Evolutionary conservation across 1,140 invertebrate species (phyloP).

Genomic region (Laodelphax striatellus): DNA sequence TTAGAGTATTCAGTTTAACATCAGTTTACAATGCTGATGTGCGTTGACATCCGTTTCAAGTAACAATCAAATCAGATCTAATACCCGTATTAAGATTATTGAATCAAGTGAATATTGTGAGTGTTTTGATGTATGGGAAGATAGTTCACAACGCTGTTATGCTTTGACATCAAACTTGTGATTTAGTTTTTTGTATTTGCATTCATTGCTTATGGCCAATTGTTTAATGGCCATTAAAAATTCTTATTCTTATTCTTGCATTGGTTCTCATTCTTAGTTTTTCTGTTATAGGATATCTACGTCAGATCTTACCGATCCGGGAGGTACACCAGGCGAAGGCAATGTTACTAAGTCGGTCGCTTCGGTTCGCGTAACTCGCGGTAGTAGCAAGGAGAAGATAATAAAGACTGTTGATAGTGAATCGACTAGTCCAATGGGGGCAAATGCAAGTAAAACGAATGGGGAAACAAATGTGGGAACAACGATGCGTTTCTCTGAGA

Average conservation of each 20-base stretch:
- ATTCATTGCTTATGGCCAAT: too few species aligned
- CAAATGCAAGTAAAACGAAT: background rate
- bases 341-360: slow-evolving; percentile 5
- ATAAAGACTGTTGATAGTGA: background rate
- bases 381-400: background rate
- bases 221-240: too few species aligned
- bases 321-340: background rate
- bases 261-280: background rate
- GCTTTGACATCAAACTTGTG: too few species aligned
- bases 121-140: too few species aligned
- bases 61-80: too few species aligned
- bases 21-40: too few species aligned
- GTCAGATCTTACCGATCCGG: background rate
- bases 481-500: slow-evolving; percentile 25
- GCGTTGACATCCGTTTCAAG: too few species aligned
- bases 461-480: slow-evolving; percentile 13
- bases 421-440: background rate
- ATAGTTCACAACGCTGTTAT: too few species aligned
- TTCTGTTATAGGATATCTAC: background rate
- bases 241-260: background rate
- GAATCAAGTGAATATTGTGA: too few species aligned
- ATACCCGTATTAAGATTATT: too few species aligned
- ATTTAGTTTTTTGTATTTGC: too few species aligned
- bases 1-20: too few species aligned
- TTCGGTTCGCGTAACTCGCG: background rate